Evolutionary conservation across 2,888 invertebrate species (phyloP).

Genomic region (Rhodophaea formosa): DNA sequence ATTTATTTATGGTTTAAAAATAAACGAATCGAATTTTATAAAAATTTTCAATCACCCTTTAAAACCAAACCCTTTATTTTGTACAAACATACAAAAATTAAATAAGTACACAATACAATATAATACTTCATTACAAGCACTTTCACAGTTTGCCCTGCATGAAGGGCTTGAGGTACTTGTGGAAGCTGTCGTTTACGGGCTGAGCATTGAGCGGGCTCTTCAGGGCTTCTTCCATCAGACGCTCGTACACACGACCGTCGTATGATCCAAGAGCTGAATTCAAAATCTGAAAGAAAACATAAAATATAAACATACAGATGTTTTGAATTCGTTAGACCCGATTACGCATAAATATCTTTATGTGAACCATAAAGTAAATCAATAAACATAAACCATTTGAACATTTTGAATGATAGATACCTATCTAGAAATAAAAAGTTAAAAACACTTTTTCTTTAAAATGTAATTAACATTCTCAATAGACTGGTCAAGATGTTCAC

Average conservation of each 20-base stretch:
- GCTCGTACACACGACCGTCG: slow-evolving; percentile 91
- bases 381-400: background rate
- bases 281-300: slow-evolving; percentile 63
- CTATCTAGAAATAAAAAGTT: background rate
- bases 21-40: slow-evolving; percentile 16
- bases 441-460: too few species aligned
- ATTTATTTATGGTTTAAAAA: slow-evolving; percentile 4
- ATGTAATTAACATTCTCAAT: too few species aligned
- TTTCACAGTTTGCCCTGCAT: slow-evolving; percentile 86
- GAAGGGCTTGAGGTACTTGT: slow-evolving; percentile 88
- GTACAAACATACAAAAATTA: background rate
- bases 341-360: too few species aligned
- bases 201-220: slow-evolving; percentile 91
- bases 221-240: slow-evolving; percentile 88
- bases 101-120: background rate
- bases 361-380: too few species aligned
- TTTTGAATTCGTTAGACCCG: too few species aligned
- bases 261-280: slow-evolving; percentile 89
- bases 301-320: background rate
- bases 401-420: background rate
- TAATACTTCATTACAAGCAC: background rate
- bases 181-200: slow-evolving; percentile 88
- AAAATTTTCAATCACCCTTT: slow-evolving; percentile 7
- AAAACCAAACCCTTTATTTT: background rate
- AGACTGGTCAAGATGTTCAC: background rate